Conservation (phyloP, 2,888 invertebrate species). For the Atethmia centrago region DNA sequence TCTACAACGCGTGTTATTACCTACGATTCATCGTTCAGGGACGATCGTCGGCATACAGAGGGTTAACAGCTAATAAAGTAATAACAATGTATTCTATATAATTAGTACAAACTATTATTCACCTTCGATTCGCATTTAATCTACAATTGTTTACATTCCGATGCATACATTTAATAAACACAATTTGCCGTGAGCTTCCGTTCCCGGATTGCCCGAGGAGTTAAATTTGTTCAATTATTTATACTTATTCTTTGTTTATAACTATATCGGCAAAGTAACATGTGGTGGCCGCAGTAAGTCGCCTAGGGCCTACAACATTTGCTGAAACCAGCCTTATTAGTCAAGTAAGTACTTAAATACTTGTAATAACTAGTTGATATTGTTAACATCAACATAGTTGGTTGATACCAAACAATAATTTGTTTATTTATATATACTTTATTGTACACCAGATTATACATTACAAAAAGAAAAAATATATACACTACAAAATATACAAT, state of each 20-base stretch:
- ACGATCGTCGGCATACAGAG: slow-evolving; percentile 14
- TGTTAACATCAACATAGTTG: slow-evolving; percentile 14
- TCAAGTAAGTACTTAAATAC: slow-evolving; percentile 38
- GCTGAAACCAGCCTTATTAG: slow-evolving; percentile 51
- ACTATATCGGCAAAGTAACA: slow-evolving; percentile 62
- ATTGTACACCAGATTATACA: no score
- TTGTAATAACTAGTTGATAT: slow-evolving; percentile 40
- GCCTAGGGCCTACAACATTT: slow-evolving; percentile 64
- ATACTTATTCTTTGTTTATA: slow-evolving; percentile 54
- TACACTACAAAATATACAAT: no score
- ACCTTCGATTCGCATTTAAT: slow-evolving; percentile 68
- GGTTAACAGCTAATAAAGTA: slow-evolving; percentile 57
- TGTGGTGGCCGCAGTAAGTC: slow-evolving; percentile 64
- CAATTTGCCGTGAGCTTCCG: slow-evolving; percentile 68
- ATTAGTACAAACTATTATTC: slow-evolving; percentile 60
- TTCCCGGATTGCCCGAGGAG: slow-evolving; percentile 64
- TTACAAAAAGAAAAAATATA: no score
- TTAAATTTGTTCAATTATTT: slow-evolving; percentile 66
- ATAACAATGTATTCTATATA: slow-evolving; percentile 60
- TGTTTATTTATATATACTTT: no score
- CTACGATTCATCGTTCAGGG: slow-evolving; percentile 26
- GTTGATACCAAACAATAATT: neutral
- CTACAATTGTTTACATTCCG: slow-evolving; percentile 69
- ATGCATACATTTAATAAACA: slow-evolving; percentile 68
- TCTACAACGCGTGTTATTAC: slow-evolving; percentile 22